Percentiles rank a stretch among this genome's conserved stretches.
phyloP scores from a whole-genome alignment of 2,888 invertebrate genomes.

The Dexiosoma caninum region DNA sequence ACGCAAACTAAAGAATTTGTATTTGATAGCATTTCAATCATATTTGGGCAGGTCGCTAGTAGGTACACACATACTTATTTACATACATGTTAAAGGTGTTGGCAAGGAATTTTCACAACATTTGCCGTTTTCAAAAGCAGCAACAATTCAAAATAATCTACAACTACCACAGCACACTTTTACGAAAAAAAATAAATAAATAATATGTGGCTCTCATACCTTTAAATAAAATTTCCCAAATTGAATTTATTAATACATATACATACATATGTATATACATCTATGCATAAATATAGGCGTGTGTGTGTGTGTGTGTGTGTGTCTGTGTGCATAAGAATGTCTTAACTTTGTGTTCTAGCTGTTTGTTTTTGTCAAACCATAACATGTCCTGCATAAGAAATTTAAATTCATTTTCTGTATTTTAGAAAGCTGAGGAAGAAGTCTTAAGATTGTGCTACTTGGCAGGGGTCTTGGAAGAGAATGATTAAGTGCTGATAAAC shows the following conservation, averaged over 20 bases:
- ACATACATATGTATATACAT: background rate
- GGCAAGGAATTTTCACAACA: constrained; percentile 68
- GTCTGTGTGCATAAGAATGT: background rate
- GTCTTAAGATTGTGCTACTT: constrained; percentile 20
- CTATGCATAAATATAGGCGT: too few species aligned
- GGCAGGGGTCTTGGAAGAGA: constrained; percentile 42
- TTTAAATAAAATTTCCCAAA: constrained; percentile 37
- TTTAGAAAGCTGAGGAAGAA: constrained; percentile 22
- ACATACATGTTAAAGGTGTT: constrained; percentile 65
- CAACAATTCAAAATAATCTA: constrained; percentile 40
- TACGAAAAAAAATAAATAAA: background rate
- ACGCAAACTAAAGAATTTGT: too few species aligned
- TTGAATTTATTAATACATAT: constrained; percentile 52
- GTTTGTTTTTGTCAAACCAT: constrained; percentile 49
- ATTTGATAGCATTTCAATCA: too few species aligned
- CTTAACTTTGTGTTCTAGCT: constrained; percentile 18
- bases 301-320: background rate
- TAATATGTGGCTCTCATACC: constrained; percentile 37
- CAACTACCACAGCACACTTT: constrained; percentile 6
- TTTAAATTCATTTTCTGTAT: constrained; percentile 59
- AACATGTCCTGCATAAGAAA: constrained; percentile 63
- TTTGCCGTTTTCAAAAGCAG: constrained; percentile 31
- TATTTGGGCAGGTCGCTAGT: too few species aligned
- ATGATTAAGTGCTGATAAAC: constrained; percentile 38
- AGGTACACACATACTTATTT: background rate